Percentiles rank a stretch among this genome's conserved stretches.
These are phyloP conservation scores for Diuraphis noxia DNA, from an alignment of 1,140 invertebrate genomes.

Conservation along the genomic window DNA sequence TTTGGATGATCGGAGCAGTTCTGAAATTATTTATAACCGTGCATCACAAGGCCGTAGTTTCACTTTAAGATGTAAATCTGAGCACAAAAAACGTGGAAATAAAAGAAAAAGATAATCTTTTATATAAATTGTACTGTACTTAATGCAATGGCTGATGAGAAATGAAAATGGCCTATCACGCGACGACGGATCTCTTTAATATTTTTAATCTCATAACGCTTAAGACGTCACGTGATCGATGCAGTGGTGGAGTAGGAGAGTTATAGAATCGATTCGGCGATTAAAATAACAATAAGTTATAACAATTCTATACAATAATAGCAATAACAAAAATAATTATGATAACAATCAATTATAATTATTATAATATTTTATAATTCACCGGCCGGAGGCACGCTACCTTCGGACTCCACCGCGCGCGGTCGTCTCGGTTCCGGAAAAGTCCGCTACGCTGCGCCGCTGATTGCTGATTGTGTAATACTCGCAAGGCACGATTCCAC, in stretches of 20 bases:
- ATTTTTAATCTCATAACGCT: neutral
- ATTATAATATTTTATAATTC: neutral
- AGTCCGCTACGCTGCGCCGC: neutral
- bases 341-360: neutral
- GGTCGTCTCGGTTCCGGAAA: neutral
- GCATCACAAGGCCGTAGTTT: neutral
- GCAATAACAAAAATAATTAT: neutral
- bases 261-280: neutral
- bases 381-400: neutral
- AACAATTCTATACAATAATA: neutral
- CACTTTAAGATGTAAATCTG: neutral
- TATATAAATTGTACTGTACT: neutral
- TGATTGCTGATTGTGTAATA: neutral
- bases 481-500: neutral
- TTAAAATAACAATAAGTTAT: neutral
- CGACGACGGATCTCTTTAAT: neutral
- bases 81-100: neutral
- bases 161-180: neutral
- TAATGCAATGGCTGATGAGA: neutral
- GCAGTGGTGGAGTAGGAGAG: too few species aligned
- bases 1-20: neutral
- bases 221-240: neutral
- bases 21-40: neutral
- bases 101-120: neutral
- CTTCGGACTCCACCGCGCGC: neutral